These are phyloP conservation scores for Colletes collaris DNA, from an alignment of 2,888 invertebrate genomes.

Conservation along the genomic window DNA sequence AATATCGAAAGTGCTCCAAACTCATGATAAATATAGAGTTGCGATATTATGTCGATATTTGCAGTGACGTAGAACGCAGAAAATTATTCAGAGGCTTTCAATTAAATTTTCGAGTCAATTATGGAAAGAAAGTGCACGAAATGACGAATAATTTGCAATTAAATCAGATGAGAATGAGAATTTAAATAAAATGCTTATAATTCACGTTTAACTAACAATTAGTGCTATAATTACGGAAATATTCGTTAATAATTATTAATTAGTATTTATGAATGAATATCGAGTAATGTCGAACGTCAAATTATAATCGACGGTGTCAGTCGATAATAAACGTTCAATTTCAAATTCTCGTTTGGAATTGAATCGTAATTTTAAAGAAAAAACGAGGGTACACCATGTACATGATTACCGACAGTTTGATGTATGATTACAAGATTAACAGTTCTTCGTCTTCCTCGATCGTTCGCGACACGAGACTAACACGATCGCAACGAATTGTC, in stretches of 20 bases:
- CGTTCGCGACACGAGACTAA: slow-evolving; percentile 9
- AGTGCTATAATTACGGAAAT: no score
- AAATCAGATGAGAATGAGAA: not conserved
- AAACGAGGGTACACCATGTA: not conserved
- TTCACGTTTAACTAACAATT: not conserved
- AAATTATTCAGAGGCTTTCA: no score
- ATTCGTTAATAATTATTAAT: not conserved
- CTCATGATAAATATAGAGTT: no score
- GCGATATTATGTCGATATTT: no score
- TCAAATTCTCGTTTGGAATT: not conserved
- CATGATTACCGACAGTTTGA: slow-evolving; percentile 10
- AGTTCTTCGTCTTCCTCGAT: slow-evolving; percentile 7
- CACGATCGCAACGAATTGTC: slow-evolving; percentile 14
- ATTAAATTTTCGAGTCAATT: no score
- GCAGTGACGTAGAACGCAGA: no score
- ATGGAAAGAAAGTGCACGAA: not conserved
- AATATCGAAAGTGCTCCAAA: no score
- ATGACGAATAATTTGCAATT: not conserved
- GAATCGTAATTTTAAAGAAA: not conserved
- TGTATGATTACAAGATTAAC: slow-evolving; percentile 26
- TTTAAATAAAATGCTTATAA: not conserved
- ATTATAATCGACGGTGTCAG: not conserved
- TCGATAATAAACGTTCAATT: not conserved
- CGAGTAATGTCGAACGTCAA: not conserved
- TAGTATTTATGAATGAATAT: not conserved